phyloP scores from a whole-genome alignment of 2,113 vertebrate genomes.

The Bagarius yarrelli region DNA sequence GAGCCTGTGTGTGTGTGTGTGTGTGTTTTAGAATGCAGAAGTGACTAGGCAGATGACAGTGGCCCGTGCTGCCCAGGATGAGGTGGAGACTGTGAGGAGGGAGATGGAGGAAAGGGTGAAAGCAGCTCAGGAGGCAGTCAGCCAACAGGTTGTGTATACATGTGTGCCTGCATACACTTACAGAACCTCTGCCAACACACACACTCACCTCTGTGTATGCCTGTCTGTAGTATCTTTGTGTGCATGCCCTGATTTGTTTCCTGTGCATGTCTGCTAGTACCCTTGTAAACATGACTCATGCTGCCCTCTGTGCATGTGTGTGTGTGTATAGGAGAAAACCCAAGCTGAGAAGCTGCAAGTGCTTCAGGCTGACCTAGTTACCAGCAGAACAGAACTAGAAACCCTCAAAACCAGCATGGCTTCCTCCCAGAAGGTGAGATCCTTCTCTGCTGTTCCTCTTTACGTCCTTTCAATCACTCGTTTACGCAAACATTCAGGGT shows the following conservation, averaged over 20 bases:
- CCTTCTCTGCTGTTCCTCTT: neutral
- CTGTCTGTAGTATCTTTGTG: constrained; percentile 16
- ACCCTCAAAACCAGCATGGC: constrained; percentile 73
- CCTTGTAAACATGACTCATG: neutral
- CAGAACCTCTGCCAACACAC: neutral
- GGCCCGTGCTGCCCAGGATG: constrained; percentile 84
- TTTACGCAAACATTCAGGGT: neutral
- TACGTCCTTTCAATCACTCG: constrained; percentile 36
- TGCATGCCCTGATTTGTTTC: neutral
- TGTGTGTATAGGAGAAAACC: constrained; percentile 45
- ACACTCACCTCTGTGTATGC: neutral
- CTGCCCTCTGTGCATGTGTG: neutral
- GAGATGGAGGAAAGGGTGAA: constrained; percentile 89
- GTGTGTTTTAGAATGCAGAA: constrained; percentile 82
- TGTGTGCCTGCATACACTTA: neutral
- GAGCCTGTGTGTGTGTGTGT: constrained; percentile 18
- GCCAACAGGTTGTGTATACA: constrained; percentile 74
- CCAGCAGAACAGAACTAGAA: constrained; percentile 81
- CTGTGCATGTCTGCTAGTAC: neutral
- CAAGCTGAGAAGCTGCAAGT: constrained; percentile 83
- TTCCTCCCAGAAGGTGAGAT: constrained; percentile 79
- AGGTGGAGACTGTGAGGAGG: constrained; percentile 82
- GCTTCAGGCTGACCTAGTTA: constrained; percentile 80
- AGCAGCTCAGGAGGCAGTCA: constrained; percentile 76
- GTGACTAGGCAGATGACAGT: constrained; percentile 90